Evolutionary conservation across 1,140 invertebrate species (phyloP).

Genomic region (Paraescarpia echinospica): DNA sequence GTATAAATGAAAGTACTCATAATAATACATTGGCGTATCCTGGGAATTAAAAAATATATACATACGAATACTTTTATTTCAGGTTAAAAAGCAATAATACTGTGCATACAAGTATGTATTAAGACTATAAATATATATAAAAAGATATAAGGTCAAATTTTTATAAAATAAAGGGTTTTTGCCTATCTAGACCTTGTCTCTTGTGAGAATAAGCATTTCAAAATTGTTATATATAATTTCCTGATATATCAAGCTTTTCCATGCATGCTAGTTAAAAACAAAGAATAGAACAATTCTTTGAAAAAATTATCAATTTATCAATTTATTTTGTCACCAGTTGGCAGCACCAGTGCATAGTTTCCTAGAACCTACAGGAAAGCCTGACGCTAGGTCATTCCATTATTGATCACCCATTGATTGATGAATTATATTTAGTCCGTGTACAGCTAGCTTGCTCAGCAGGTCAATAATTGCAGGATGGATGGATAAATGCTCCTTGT

Average conservation of each 20-base stretch:
- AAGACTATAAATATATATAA: no score
- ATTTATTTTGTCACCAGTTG: not conserved
- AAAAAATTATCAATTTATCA: not conserved
- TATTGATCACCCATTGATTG: not conserved
- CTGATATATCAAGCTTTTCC: not conserved
- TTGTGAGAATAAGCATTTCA: not conserved
- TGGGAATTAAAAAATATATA: no score
- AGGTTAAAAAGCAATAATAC: no score
- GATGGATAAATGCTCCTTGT: not conserved
- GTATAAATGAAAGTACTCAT: no score
- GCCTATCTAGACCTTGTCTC: no score
- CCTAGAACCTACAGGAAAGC: not conserved
- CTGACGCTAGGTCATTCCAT: not conserved
- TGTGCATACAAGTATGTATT: no score
- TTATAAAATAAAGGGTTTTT: no score
- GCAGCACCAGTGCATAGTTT: not conserved
- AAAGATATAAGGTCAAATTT: no score
- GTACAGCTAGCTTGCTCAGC: not conserved
- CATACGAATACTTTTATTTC: no score
- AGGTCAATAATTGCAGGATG: not conserved
- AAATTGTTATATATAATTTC: not conserved
- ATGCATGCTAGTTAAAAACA: not conserved
- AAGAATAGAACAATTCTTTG: not conserved
- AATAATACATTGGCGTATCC: no score
- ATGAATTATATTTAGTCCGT: not conserved